Evolutionary conservation across 1,140 invertebrate species (phyloP).

Genomic region (Phortica variegata): DNA sequence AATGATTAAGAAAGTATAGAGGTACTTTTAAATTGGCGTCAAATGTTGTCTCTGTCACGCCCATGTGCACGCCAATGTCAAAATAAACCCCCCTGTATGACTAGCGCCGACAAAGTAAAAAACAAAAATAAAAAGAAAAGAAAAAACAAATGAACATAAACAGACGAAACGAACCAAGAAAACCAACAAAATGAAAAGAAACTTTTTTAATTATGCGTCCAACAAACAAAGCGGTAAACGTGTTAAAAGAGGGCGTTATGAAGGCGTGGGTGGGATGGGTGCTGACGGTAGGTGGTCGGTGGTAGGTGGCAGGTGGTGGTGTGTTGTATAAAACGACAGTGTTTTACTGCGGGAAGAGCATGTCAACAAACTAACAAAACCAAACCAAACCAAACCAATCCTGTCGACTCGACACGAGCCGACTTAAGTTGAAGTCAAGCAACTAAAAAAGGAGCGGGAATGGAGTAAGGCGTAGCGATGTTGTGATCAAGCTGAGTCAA

Average conservation of each 20-base stretch:
- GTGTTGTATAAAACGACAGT: slow-evolving; percentile 10
- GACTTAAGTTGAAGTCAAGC: too few species aligned
- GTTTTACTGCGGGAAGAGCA: too few species aligned
- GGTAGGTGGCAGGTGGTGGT: not conserved
- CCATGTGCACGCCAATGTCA: slow-evolving; percentile 10
- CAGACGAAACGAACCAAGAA: slow-evolving; percentile 53
- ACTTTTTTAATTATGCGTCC: slow-evolving; percentile 56
- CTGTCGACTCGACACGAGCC: too few species aligned
- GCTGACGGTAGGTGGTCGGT: not conserved
- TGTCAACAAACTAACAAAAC: slow-evolving; percentile 22
- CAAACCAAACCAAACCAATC: too few species aligned
- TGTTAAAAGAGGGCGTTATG: not conserved
- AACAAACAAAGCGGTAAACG: not conserved
- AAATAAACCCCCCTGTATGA: slow-evolving; percentile 32
- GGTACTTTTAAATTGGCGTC: slow-evolving; percentile 6
- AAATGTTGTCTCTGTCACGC: slow-evolving; percentile 11
- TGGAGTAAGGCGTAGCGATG: not conserved
- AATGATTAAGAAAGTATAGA: slow-evolving; percentile 38
- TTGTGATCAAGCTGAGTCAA: not conserved
- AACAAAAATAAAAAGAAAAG: slow-evolving; percentile 42
- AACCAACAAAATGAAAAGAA: slow-evolving; percentile 57
- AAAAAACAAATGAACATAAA: slow-evolving; percentile 52
- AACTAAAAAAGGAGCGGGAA: too few species aligned
- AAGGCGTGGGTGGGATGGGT: slow-evolving; percentile 2
- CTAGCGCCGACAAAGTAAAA: too few species aligned